These are phyloP conservation scores for Periparus ater DNA, from an alignment of 2,797 vertebrate genomes.

Conservation along the genomic window DNA sequence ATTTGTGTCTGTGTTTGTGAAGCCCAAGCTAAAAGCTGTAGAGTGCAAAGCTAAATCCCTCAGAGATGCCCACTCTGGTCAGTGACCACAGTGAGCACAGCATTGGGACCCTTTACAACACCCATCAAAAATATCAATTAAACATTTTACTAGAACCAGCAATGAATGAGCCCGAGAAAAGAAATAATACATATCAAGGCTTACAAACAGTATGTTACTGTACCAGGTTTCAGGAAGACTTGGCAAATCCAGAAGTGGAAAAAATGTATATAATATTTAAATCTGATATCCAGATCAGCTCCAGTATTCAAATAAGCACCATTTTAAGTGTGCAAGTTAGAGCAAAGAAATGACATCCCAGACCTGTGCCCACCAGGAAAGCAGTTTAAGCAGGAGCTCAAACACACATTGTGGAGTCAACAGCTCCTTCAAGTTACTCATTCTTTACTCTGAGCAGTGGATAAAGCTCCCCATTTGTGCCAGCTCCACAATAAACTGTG, in stretches of 20 bases:
- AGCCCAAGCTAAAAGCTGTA: background rate
- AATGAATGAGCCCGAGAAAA: background rate
- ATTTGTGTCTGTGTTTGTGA: background rate
- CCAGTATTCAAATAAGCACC: background rate
- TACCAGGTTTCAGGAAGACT: background rate
- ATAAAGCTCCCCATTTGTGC: background rate
- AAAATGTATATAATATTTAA: background rate
- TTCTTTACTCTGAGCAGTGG: background rate
- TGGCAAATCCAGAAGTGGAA: background rate
- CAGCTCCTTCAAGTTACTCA: background rate
- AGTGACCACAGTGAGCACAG: background rate
- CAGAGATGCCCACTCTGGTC: background rate
- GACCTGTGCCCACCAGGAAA: background rate
- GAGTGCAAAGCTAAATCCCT: background rate
- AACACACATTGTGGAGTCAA: rapidly evolving
- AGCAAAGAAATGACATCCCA: background rate
- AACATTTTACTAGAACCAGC: background rate
- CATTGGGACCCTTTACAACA: rapidly evolving
- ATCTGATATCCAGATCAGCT: background rate
- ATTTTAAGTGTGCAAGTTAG: background rate
- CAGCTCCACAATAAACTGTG: background rate
- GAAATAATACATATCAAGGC: rapidly evolving
- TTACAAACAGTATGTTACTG: background rate
- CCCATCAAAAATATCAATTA: background rate
- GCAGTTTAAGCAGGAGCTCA: rapidly evolving